Base-by-base conservation (phyloP, 2,888 invertebrate genomes). In the Melanotus villosus region DNA sequence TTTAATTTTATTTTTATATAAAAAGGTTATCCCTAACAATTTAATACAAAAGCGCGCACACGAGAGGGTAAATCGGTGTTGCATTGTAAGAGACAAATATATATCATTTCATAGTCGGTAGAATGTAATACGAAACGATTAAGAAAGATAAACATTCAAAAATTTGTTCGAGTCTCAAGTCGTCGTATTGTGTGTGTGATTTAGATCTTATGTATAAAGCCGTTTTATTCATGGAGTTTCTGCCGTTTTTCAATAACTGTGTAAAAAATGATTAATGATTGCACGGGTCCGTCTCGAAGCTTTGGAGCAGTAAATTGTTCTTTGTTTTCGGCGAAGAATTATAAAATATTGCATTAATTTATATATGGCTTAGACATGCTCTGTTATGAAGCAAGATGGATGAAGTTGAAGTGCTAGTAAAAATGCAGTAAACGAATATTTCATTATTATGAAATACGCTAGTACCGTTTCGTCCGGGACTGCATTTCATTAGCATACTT, bases 241-340 rank as follows among this genome's bases (percentile, higher is more conserved):
- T 54, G 41, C 30, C 64, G 52, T 59, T 56, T 65, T 58, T 65
- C 65, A 58, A 65, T 65, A 65, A 47, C 50, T 58, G 45, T 47
- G 58, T 54, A 58, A 58, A 52, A 41, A 65, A 65, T 65, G 65
- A 65, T 65, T 65, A 65, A 65, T 65, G 65, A 50, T 58, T 65
- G 34, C 50, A 30, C 26, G 26, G 47, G 36, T 34, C 50, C 56
- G 65, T 65, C 65, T 65, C 18, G 54, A 65, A 65, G 56, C 57
- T 50, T 23, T 65, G 65, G 32, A 47, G 65, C 65, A 65, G 56
- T 45, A 65, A 65, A 65, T 65, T 65, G 57, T 58, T 65, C 56
- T 65, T 65, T 65, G 65, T 65, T 65, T 65, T 65, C 34, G 34
- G 41, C 57, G 21, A 34, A 58, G 56, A 65, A 65, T 65, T 65